Conservation (phyloP, 2,888 invertebrate species). For the Heliconius erato region DNA sequence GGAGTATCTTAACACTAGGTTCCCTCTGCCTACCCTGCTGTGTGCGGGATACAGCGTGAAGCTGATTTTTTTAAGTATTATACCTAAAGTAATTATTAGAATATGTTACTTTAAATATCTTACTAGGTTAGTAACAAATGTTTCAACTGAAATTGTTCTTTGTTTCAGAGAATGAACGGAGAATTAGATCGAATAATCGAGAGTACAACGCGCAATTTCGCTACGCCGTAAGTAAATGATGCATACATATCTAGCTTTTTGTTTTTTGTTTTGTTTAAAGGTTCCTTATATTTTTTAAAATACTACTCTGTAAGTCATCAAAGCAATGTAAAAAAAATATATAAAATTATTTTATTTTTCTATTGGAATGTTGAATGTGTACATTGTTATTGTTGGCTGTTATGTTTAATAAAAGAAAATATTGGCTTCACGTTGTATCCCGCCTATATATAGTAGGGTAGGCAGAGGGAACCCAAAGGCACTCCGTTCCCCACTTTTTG, state of each 20-base stretch:
- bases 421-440: too few relatives aligned
- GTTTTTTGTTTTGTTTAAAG: not conserved
- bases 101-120: not conserved
- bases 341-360: not conserved
- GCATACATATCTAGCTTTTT: conserved; percentile 5
- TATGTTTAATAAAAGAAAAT: too few relatives aligned
- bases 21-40: too few relatives aligned
- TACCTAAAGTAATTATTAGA: not conserved
- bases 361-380: not conserved
- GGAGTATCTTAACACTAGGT: too few relatives aligned
- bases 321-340: not conserved
- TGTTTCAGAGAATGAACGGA: conserved; percentile 97
- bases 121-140: conserved; percentile 19
- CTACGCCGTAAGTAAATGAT: conserved; percentile 95
- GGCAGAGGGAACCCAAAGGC: too few relatives aligned
- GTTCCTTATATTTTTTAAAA: not conserved
- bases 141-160: conserved; percentile 62
- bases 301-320: not conserved
- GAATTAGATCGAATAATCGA: conserved; percentile 98
- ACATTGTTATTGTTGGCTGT: too few relatives aligned
- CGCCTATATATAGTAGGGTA: too few relatives aligned
- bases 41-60: too few relatives aligned
- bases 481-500: too few relatives aligned
- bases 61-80: too few relatives aligned
- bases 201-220: conserved; percentile 98